Evolutionary conservation across 1,140 invertebrate genomes (phyloP).

Genomic region (Ephestia elutella): DNA sequence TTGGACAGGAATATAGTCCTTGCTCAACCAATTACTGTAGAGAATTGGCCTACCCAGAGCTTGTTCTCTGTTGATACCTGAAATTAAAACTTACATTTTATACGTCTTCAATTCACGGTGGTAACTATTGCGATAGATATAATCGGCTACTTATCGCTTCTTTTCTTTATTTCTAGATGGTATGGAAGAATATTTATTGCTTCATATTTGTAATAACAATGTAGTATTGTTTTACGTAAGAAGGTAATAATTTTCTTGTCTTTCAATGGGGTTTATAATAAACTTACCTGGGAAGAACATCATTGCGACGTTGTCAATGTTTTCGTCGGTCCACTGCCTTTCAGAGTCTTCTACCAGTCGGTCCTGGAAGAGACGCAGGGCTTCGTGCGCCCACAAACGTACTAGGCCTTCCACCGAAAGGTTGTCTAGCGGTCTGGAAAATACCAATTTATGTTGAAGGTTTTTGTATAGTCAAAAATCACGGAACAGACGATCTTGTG

Average conservation of each 20-base stretch:
- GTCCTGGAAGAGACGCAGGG: constrained; percentile 97
- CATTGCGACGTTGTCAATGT: constrained; percentile 94
- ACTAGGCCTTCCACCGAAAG: constrained; percentile 95
- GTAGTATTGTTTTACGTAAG: too few species aligned
- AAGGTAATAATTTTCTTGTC: too few species aligned
- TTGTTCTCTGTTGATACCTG: constrained; percentile 86
- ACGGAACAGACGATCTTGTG: too few species aligned
- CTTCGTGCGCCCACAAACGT: constrained; percentile 98
- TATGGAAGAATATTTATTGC: too few species aligned
- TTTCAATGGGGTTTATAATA: background rate
- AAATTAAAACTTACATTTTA: constrained; percentile 4
- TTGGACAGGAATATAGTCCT: constrained; percentile 98
- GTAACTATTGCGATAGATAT: too few species aligned
- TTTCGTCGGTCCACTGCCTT: constrained; percentile 98
- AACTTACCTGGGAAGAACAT: constrained; percentile 92
- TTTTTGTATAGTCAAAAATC: background rate
- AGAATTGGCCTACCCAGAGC: constrained; percentile 94
- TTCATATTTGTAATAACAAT: too few species aligned
- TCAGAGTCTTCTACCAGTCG: constrained; percentile 96
- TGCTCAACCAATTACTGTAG: constrained; percentile 99
- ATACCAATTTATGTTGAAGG: background rate
- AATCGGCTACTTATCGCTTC: too few species aligned
- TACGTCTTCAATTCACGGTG: too few species aligned
- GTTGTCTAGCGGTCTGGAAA: constrained; percentile 87
- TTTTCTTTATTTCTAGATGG: too few species aligned